Evolutionary conservation across 2,113 vertebrate species (phyloP), one percentile per base, ranked within the genome.

Genomic region (Scopus umbretta): DNA sequence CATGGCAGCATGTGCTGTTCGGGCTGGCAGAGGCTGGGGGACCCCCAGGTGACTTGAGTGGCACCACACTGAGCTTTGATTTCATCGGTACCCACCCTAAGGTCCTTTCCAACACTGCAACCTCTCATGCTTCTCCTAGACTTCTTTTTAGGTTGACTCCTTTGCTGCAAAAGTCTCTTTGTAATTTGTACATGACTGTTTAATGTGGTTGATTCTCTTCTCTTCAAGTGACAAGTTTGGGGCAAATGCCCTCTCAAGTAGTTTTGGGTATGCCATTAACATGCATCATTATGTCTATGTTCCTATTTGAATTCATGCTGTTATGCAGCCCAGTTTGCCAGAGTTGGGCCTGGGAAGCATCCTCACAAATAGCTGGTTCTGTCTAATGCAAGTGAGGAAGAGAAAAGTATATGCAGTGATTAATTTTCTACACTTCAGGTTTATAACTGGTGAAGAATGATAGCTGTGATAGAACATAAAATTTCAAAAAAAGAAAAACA

Each of bases 251-350:
- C 1, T 45, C 13, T 59, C n/a, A 68, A 29, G 56, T 20, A 3
- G 2, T 62, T 92, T 86, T 52, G 20, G 4, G 4, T 47, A 7
- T 1, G 1, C 22, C 19, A 11, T 42, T 87, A 50, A 81, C 11
- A 19, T 13, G 13, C 9, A 25, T 1, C 8, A 3, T 9, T 47
- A 17, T 1, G 0, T 13, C 6, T 18, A n/a, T 30, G 14, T 43
- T 86, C 8, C 16, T 49, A 6, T 23, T 22, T 68, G 49, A 65
- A 13, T 26, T 74, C 19, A 16, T 11, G 20, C 4, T 82, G 2
- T 59, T 42, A 29, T 15, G 22, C 6, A 65, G 17, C 3, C 23
- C 17, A 18, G 7, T 42, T 86, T 91, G 10, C 8, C 6, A 26
- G 25, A 10, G 7, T 1, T 34, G 14, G 16, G 11, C 15, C 40